Evolutionary conservation across 2,888 invertebrate species (phyloP).

Genomic region (Caenorhabditis parvicauda): DNA sequence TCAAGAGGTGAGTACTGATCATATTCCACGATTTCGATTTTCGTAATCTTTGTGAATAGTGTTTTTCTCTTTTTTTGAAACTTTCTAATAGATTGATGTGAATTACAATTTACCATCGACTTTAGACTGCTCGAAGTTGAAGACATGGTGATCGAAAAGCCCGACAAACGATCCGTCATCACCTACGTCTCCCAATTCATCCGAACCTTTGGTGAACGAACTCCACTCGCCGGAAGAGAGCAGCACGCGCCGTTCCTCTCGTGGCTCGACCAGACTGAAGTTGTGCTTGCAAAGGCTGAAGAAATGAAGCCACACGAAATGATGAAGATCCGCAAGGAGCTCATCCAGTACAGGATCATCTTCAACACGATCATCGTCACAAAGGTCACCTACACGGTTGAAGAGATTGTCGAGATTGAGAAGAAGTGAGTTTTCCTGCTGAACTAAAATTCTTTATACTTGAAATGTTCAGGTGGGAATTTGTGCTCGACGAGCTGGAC

Average conservation of each 20-base stretch:
- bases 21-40: too few relatives aligned
- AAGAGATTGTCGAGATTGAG: conserved; percentile 46
- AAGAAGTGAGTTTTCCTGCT: conserved; percentile 21
- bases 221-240: conserved; percentile 32
- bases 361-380: conserved; percentile 47
- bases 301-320: neutral
- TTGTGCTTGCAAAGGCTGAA: conserved; percentile 15
- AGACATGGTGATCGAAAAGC: conserved; percentile 58
- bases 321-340: conserved; percentile 42
- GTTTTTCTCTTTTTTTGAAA: neutral
- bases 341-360: conserved; percentile 47
- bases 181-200: conserved; percentile 63
- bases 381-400: conserved; percentile 40
- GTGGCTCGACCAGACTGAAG: conserved; percentile 40
- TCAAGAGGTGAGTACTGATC: too few relatives aligned
- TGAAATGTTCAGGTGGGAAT: conserved; percentile 36
- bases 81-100: neutral
- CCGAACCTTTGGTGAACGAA: conserved; percentile 40
- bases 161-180: conserved; percentile 61
- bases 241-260: conserved; percentile 34
- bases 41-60: too few relatives aligned
- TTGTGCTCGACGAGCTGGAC: conserved; percentile 39
- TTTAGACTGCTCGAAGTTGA: conserved; percentile 53
- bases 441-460: neutral
- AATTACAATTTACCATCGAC: neutral